A percentile compares a stretch with the other conserved stretches of the same genome.
phyloP scores from a whole-genome alignment of 2,797 vertebrate genomes.

The Hafferia zeledoni region DNA sequence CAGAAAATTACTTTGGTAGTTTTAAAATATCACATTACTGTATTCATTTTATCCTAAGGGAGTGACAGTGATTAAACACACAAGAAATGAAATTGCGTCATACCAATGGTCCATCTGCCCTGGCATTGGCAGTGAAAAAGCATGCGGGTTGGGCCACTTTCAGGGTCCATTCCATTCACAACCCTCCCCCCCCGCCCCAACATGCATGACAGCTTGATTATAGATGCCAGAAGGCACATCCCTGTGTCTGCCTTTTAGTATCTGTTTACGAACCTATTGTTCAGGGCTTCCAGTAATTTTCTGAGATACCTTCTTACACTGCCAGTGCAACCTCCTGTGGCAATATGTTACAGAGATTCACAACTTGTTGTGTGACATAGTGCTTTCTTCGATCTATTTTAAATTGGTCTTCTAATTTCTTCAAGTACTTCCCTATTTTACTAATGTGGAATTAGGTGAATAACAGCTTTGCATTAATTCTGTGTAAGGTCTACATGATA shows the following conservation, averaged over 20 bases:
- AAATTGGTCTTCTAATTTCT: not conserved
- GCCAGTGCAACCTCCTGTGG: not conserved
- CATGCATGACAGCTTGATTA: not conserved
- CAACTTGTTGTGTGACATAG: not conserved
- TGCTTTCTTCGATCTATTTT: not conserved
- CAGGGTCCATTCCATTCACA: not conserved
- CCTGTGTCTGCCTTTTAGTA: not conserved
- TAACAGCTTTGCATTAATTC: not conserved
- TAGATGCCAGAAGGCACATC: not conserved
- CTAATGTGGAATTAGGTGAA: not conserved
- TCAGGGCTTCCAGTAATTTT: not conserved
- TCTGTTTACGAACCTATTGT: not conserved
- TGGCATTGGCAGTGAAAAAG: not conserved
- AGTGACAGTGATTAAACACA: not conserved
- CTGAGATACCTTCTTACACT: not conserved
- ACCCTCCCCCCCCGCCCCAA: accelerated
- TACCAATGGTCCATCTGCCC: not conserved
- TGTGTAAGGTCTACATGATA: not conserved
- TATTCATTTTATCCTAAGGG: not conserved
- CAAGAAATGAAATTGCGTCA: not conserved
- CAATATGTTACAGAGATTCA: not conserved
- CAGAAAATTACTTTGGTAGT: too few species aligned
- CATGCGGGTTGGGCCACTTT: not conserved
- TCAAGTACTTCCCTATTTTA: not conserved
- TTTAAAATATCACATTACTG: not conserved